A percentile compares a stretch with the other conserved stretches of the same genome.
Evolutionary conservation across 2,888 invertebrate species (phyloP).

Genomic region (Eubasilissa splendida): DNA sequence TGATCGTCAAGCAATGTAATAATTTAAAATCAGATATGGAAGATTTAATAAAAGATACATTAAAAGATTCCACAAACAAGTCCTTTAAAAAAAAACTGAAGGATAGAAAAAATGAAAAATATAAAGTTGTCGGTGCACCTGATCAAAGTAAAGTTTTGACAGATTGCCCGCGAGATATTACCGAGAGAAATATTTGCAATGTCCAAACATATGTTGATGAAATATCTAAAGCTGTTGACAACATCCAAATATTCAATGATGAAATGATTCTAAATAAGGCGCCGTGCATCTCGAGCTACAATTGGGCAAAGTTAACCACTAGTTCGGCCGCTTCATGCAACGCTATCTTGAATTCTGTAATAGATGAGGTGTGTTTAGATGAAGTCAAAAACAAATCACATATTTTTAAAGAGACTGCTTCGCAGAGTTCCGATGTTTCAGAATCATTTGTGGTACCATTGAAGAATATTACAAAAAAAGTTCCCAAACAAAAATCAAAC

Average conservation of each 20-base stretch:
- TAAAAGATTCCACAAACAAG: background rate
- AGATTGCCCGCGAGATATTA: background rate
- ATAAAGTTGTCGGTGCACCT: background rate
- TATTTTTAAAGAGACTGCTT: conserved; percentile 20
- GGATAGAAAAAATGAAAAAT: conserved; percentile 35
- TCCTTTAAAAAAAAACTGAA: conserved; percentile 24
- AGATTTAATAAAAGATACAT: background rate
- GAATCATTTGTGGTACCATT: conserved; percentile 37
- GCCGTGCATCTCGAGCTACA: conserved; percentile 4
- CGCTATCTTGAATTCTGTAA: conserved; percentile 10
- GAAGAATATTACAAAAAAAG: conserved; percentile 25
- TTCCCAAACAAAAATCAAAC: conserved; percentile 13
- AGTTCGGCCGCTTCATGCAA: conserved; percentile 9
- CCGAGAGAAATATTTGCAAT: background rate
- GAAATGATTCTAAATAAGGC: conserved; percentile 48
- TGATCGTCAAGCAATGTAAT: conserved; percentile 17
- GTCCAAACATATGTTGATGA: conserved; percentile 48
- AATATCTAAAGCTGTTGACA: conserved; percentile 55
- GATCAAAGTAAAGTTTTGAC: conserved; percentile 1
- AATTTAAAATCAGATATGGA: background rate
- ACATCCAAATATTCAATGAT: conserved; percentile 53
- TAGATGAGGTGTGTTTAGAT: conserved; percentile 36
- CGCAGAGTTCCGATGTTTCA: conserved; percentile 20
- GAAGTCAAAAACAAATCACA: conserved; percentile 26
- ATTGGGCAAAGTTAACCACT: conserved; percentile 15